These are phyloP conservation scores for Periplaneta americana DNA, from an alignment of 1,140 invertebrate species.

Conservation along the genomic window DNA sequence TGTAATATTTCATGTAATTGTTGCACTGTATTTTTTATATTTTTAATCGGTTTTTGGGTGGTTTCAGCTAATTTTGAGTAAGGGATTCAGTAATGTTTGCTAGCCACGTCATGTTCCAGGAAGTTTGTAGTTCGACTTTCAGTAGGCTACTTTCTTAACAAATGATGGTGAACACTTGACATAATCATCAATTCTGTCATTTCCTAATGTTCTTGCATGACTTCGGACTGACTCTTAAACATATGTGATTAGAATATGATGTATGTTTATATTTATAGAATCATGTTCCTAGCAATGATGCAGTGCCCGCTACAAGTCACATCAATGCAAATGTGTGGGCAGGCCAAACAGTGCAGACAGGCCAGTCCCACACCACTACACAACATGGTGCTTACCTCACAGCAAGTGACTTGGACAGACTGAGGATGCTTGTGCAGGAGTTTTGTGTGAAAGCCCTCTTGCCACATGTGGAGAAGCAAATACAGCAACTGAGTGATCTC, in stretches of 20 bases:
- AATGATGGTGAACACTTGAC: too few relatives aligned
- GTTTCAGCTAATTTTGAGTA: too few relatives aligned
- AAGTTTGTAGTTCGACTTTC: too few relatives aligned
- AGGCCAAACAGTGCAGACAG: slow-evolving; percentile 38
- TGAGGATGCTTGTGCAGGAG: slow-evolving; percentile 81
- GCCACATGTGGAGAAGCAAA: slow-evolving; percentile 85
- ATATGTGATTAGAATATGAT: slow-evolving; percentile 33
- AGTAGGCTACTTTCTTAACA: too few relatives aligned
- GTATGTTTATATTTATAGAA: slow-evolving; percentile 21
- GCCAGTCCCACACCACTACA: slow-evolving; percentile 27
- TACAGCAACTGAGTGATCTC: slow-evolving; percentile 75
- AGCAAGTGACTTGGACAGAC: slow-evolving; percentile 73
- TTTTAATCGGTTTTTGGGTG: too few relatives aligned
- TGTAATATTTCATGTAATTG: too few relatives aligned
- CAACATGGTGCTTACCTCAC: slow-evolving; percentile 71
- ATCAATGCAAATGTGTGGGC: slow-evolving; percentile 54
- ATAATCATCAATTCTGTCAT: too few relatives aligned
- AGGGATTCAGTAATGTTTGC: too few relatives aligned
- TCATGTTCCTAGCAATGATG: slow-evolving; percentile 22
- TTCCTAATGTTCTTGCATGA: too few relatives aligned
- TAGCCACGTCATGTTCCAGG: too few relatives aligned
- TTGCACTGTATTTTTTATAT: too few relatives aligned
- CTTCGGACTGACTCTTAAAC: too few relatives aligned
- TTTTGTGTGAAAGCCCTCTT: slow-evolving; percentile 81
- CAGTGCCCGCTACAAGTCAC: slow-evolving; percentile 46